Base-by-base conservation (phyloP, 2,888 invertebrate genomes). In the Hydropsyche betteni region DNA sequence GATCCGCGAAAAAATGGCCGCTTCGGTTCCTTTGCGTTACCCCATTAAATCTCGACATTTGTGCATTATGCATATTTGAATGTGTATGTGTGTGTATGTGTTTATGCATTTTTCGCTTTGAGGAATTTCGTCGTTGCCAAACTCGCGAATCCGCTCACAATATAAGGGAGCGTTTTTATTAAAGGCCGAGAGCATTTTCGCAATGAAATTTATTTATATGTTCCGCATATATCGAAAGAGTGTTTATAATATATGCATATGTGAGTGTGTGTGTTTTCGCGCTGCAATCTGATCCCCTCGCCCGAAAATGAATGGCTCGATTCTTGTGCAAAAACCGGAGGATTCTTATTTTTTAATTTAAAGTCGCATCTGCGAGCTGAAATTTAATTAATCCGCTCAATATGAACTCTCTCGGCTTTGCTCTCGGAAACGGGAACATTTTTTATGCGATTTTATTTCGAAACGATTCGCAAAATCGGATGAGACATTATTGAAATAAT, bases 41-140 rank as follows among this genome's bases (percentile, higher is more conserved):
- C 64, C 64, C 64, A 64, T 64, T 64, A 64, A 64, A 64, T 64
- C 64, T 36, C 64, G 36, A 64, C 64, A n/a, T 64, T 64, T 34
- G 34, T 64, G 44, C 44, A 64, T 64, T 64, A 58, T 58, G 24
- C 4, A 58, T n/a, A 14, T n/a, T 55, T 16, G 55, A 12, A 55
- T n/a, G 12, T 55, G 1, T 55, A n/a, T 12, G 12, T 55, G 4
- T 55, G 44, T 44, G 44, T 44, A 6, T 4, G 34, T 36, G 64
- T 64, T 6, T 64, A 36, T 64, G 64, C 64, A 64, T 36, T 64
- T 64, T 64, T 64, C 34, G 64, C 64, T 64, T 33, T 64, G 64
- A 64, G 64, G 64, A 64, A 64, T 64, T 64, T 64, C 64, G 64
- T 64, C 64, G 64, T 64, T 64, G 64, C 64, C 64, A 64, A 64